Evolutionary conservation across 2,113 vertebrate genomes (phyloP).

Genomic region (Alosa alosa): DNA sequence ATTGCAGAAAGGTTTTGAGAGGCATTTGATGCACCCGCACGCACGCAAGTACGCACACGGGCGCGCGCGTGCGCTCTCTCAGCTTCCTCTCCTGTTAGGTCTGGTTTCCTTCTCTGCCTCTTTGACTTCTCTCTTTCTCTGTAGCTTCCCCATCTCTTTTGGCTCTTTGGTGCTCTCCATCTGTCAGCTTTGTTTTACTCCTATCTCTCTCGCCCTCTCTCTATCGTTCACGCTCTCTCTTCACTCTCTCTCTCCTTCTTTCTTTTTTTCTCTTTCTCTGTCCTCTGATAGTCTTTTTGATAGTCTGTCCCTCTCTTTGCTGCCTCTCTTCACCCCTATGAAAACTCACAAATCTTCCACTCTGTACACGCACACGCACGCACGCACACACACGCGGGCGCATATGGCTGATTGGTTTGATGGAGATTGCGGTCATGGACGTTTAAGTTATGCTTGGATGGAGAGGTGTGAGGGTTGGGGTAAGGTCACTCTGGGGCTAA

Average conservation of each 20-base stretch:
- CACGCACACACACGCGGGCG: neutral
- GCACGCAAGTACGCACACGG: neutral
- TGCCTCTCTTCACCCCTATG: too few species aligned
- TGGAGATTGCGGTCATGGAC: neutral
- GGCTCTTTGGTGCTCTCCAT: neutral
- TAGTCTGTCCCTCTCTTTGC: too few species aligned
- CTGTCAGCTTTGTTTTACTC: too few species aligned
- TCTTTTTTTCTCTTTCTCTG: too few species aligned
- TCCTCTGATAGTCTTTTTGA: too few species aligned
- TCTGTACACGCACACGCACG: too few species aligned
- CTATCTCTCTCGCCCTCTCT: too few species aligned
- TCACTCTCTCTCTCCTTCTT: too few species aligned
- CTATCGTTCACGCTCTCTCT: too few species aligned
- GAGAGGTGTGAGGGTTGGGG: neutral
- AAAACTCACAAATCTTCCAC: too few species aligned
- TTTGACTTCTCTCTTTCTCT: neutral
- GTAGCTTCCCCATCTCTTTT: neutral
- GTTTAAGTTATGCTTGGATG: neutral
- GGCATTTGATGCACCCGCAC: neutral
- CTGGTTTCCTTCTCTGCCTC: neutral
- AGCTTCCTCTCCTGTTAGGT: neutral
- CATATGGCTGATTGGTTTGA: neutral
- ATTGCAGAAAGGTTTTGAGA: too few species aligned
- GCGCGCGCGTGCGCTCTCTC: neutral
- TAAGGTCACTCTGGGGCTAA: neutral